Percentiles rank a stretch among this genome's conserved stretches.
Conservation (phyloP, 2,888 invertebrate genomes). For the Eupithecia insigniata region DNA sequence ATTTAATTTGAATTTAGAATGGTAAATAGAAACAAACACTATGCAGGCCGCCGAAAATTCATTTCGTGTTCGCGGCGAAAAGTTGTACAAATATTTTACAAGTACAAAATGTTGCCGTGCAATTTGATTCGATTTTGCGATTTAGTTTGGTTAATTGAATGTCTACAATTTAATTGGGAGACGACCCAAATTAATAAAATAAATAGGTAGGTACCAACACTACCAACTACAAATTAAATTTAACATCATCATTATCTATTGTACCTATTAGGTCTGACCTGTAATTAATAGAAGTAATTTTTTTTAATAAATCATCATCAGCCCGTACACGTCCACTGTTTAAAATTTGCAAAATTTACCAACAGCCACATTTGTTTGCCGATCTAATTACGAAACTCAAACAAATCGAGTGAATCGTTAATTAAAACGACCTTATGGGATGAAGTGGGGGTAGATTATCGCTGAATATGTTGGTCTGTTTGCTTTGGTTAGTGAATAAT, state of each 20-base stretch:
- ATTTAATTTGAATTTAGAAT: background rate
- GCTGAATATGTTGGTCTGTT: constrained; percentile 2
- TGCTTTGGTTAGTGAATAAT: constrained; percentile 12
- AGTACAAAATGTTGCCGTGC: background rate
- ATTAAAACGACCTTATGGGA: constrained; percentile 3
- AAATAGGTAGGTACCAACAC: background rate
- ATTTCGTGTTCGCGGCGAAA: background rate
- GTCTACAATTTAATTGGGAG: background rate
- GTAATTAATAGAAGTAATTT: too few species aligned
- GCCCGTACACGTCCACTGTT: too few species aligned
- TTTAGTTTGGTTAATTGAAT: background rate
- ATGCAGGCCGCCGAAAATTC: background rate
- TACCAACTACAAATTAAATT: too few species aligned
- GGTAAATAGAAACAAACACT: background rate
- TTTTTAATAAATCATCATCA: too few species aligned
- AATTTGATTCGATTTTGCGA: background rate
- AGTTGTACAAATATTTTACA: background rate
- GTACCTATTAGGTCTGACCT: too few species aligned
- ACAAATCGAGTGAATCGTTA: constrained; percentile 4
- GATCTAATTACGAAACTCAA: constrained; percentile 6
- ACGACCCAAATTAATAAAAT: background rate
- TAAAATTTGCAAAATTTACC: background rate
- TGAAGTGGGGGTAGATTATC: constrained; percentile 8
- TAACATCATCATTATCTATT: too few species aligned
- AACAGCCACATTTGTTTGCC: background rate